Evolutionary conservation across 2,113 vertebrate genomes (phyloP).

Genomic region (human): DNA sequence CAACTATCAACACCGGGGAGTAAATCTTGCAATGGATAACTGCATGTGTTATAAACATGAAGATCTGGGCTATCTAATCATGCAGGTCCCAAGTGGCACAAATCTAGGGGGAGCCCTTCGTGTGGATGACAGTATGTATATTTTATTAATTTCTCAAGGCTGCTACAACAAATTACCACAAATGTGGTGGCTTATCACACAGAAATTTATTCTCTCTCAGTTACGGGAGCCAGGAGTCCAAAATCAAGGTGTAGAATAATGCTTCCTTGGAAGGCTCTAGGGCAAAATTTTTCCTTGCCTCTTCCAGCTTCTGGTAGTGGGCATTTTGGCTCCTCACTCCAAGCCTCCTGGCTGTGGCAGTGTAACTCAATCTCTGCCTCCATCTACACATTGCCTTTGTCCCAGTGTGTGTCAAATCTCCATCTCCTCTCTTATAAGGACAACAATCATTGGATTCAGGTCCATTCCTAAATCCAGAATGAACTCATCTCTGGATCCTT

Average conservation of each 20-base stretch:
- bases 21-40: background rate
- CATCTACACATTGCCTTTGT: background rate
- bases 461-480: background rate
- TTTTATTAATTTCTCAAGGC: background rate
- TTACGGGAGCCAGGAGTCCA: background rate
- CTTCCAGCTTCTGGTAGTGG: background rate
- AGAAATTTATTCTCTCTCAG: background rate
- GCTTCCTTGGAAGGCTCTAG: background rate
- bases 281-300: background rate
- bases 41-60: background rate
- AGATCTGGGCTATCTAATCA: background rate
- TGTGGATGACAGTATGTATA: background rate
- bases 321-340: background rate
- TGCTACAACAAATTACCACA: background rate
- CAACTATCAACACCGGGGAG: background rate
- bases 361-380: background rate
- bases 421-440: background rate
- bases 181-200: background rate
- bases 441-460: background rate
- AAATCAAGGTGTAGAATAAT: background rate
- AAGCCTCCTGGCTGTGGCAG: background rate
- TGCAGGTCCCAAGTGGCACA: background rate
- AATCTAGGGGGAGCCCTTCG: background rate
- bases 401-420: fast-evolving
- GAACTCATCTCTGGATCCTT: background rate